phyloP scores from a whole-genome alignment of 1,140 invertebrate genomes.

The Mylabris phalerata region DNA sequence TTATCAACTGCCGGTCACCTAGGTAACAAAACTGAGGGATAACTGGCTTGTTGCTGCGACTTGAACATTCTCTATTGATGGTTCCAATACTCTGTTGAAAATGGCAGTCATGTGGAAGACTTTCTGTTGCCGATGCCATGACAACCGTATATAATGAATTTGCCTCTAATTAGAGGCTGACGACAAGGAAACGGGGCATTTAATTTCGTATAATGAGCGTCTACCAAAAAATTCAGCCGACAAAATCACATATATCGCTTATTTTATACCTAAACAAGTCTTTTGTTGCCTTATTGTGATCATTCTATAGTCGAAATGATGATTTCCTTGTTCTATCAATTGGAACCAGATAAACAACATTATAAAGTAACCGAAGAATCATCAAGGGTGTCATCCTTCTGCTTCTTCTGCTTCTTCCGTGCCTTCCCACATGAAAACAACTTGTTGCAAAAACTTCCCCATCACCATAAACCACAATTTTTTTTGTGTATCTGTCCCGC shows the following conservation, averaged over 20 bases:
- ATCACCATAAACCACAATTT: not conserved
- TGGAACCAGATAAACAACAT: too few species aligned
- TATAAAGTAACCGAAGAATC: too few species aligned
- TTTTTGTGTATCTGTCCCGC: not conserved
- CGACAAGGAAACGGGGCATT: conserved; percentile 11
- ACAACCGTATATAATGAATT: conserved; percentile 20
- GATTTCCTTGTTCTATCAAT: too few species aligned
- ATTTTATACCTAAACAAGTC: not conserved
- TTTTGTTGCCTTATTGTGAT: too few species aligned
- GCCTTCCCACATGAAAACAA: not conserved
- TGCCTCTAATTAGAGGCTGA: conserved; percentile 17
- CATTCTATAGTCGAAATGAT: too few species aligned
- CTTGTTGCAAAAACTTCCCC: not conserved
- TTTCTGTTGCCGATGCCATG: conserved; percentile 16
- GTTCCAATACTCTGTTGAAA: conserved; percentile 8
- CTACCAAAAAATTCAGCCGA: not conserved
- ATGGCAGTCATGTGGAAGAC: conserved; percentile 21
- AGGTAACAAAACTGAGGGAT: conserved; percentile 9
- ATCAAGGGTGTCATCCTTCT: not conserved
- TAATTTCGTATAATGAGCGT: conserved; percentile 12
- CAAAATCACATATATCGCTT: not conserved
- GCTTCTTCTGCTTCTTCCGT: not conserved
- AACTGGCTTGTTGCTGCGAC: conserved; percentile 15
- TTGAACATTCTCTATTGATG: conserved; percentile 12
- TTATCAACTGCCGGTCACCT: conserved; percentile 6